Percentiles rank a stretch among this genome's conserved stretches.
These are phyloP conservation scores for Nycticorax nycticorax DNA, from an alignment of 2,113 vertebrate species.

Conservation along the genomic window DNA sequence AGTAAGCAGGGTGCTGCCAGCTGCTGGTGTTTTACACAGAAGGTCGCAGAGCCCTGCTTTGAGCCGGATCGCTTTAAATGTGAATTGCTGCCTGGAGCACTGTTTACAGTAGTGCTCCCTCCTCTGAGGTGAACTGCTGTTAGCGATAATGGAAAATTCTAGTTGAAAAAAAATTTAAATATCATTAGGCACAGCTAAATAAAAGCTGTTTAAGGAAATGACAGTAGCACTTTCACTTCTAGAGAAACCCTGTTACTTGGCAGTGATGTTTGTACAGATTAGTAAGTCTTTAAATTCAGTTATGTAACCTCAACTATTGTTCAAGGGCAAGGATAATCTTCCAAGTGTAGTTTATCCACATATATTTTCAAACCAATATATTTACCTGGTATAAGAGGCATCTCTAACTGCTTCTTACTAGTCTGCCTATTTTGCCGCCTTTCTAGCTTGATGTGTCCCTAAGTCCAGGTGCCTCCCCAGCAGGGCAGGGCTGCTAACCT, in stretches of 20 bases:
- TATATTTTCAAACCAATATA: not conserved
- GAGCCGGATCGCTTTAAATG: conserved; percentile 6
- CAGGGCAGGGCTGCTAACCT: not conserved
- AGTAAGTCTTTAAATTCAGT: not conserved
- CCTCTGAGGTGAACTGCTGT: not conserved
- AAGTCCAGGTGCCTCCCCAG: not conserved
- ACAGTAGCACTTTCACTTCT: not conserved
- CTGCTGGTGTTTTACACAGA: not conserved
- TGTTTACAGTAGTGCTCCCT: not conserved
- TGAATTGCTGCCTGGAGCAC: conserved; percentile 2
- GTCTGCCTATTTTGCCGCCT: not conserved
- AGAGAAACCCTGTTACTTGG: not conserved
- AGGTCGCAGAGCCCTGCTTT: conserved; percentile 4
- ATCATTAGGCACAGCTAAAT: not conserved
- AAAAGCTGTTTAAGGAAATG: not conserved
- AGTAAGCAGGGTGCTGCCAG: conserved; percentile 30
- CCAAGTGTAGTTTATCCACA: not conserved
- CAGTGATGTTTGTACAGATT: not conserved
- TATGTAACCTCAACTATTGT: not conserved
- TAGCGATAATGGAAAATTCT: conserved; percentile 13
- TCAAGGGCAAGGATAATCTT: not conserved
- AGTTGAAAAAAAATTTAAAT: not conserved
- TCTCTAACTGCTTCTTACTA: not conserved
- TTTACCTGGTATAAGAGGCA: not conserved
- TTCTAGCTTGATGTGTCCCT: not conserved